Conservation (phyloP, 2,113 vertebrate genomes). For the Mesoclemmys tuberculata region DNA sequence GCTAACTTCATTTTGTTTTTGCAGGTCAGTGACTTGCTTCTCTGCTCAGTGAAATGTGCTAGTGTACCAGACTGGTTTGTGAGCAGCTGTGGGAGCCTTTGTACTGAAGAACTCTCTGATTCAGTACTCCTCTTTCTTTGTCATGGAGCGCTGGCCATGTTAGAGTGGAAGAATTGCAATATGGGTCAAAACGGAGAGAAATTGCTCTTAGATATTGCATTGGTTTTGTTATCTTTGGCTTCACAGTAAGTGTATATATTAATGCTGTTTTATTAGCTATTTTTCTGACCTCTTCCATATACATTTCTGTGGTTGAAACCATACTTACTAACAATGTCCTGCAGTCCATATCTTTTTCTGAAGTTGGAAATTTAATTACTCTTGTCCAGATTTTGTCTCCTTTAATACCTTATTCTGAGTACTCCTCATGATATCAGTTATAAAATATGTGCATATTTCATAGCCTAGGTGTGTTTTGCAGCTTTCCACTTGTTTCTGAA, state of each 20-base stretch:
- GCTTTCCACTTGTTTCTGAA: background rate
- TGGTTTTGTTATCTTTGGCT: conserved; percentile 85
- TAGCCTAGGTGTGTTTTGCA: background rate
- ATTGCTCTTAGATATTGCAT: conserved; percentile 84
- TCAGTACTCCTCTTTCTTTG: conserved; percentile 86
- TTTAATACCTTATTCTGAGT: background rate
- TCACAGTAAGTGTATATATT: conserved; percentile 82
- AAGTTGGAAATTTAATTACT: background rate
- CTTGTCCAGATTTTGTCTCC: fast-evolving
- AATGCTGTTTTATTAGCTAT: background rate
- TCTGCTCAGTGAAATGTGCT: conserved; percentile 38
- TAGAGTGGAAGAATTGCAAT: conserved; percentile 85
- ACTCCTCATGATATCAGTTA: background rate
- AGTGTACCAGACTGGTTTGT: conserved; percentile 82
- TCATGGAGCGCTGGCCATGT: conserved; percentile 93
- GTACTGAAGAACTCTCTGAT: conserved; percentile 46
- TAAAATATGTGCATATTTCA: background rate
- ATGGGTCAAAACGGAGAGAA: conserved; percentile 81
- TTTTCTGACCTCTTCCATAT: background rate
- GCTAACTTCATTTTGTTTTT: conserved; percentile 3
- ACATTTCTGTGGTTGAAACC: background rate
- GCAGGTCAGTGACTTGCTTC: conserved; percentile 86
- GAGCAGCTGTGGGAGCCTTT: conserved; percentile 80
- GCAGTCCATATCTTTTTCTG: background rate
- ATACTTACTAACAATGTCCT: background rate